Evolutionary conservation across 2,888 invertebrate species (phyloP), one percentile per base, ranked within the genome.

Genomic region (Cephus rjabovi): DNA sequence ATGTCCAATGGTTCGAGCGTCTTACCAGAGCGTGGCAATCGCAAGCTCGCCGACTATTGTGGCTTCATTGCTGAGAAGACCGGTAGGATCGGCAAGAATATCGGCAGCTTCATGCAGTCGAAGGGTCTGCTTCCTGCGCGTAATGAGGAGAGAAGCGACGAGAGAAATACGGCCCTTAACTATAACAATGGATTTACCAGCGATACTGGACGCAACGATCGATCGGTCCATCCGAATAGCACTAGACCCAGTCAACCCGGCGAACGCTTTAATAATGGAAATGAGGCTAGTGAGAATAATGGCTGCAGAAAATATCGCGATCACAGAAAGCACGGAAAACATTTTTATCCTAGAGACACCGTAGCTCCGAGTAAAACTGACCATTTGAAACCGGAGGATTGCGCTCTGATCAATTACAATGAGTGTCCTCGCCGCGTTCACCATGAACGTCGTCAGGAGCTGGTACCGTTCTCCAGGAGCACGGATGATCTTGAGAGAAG

Each of bases 41-140:
- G 87, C 4, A 86, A 84, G 33, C 81, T 90, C 11, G 84, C 88
- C 75, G 86, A 90, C 70, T 90, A 89, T 80, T 91, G 89, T 78
- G 85, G 82, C 73, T 88, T 88, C 77, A 84, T 91, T 74, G 87
- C 87, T 34, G 89, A 90, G 80, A 91, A 90, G 79, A 90, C 90
- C 4, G 87, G 88, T 76, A 81, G 84, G 11, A 86, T 91, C 76
- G 86, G 89, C 11, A 85, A 86, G 40, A 87, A 89, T 79, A 82
- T 91, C 11, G 87, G 86, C 11, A 86, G 83, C 69, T 89, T 88
- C 75, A 86, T 90, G 80, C 87, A 88, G n/a, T 84, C 86, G 6
- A 86, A 85, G 11, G 85, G 84, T 4, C 79, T 87, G 4, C 34
- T 80, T 23, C 37, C 40, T 37, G 68, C 33, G 9, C 56, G 30